Evolutionary conservation across 1,140 invertebrate genomes (phyloP), one percentile per base, ranked within the genome.

Genomic region (Propsilocerus akamusi): DNA sequence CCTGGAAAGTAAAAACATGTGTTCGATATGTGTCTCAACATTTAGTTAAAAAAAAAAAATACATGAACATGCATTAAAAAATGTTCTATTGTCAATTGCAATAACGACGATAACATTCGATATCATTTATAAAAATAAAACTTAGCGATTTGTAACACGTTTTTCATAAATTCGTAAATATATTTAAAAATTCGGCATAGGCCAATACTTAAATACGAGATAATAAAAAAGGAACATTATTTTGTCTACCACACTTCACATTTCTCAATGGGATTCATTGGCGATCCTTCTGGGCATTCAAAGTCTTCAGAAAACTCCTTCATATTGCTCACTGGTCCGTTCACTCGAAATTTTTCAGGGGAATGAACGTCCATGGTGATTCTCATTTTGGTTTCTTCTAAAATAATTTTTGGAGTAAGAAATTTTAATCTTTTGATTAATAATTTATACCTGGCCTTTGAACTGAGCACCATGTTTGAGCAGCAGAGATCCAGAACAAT

Each of bases 311-410:
- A 71, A 67, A 97, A 97, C 50, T 92, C 83, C 47, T 79, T 72
- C 69, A 86, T 83, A 63, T 97, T 97, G 26, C 87, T 86, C 14
- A 96, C 65, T 0, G 91, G 86, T 5, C 92, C 91, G 37, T 85
- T 71, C 0, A 96, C 86, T 26, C 91, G 78, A 72, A 83, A 91
- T 51, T 78, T 72, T 22, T 79, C 80, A 0, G 81, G 82, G 25
- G 82, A 81, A 60, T 86, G 81, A 56, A 72, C 69, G 49, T 83
- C 72, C 47, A 78, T 81, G 2, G 77, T 73, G 53, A 85, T 77
- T 22, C 76, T 68, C 20, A 81, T 62, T 53, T 75, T 77, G 49
- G 80, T 64, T 0, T 77, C 69, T 65, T 86, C 81, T 6, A 80
- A 68, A n/a, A 67, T 62, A 0, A 65, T 61, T 51, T 70, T 72